Evolutionary conservation across 2,888 invertebrate genomes (phyloP).

Genomic region (Eilema griseolum): DNA sequence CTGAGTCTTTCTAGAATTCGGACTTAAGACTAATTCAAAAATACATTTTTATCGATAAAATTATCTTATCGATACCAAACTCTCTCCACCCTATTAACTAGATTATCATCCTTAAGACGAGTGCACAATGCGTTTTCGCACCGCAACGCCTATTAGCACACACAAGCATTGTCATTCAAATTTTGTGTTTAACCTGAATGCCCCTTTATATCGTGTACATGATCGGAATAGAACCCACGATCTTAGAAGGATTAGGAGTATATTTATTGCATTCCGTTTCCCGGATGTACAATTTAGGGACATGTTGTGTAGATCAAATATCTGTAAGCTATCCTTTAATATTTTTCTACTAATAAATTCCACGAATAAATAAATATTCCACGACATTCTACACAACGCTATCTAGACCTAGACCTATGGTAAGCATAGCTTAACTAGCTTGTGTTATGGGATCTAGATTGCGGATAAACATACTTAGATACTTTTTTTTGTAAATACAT

Average conservation of each 20-base stretch:
- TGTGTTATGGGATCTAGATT: no score
- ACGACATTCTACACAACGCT: no score
- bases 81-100: slow-evolving; percentile 45
- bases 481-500: no score
- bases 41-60: not conserved
- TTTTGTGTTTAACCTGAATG: slow-evolving; percentile 79
- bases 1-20: no score
- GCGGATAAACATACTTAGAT: no score
- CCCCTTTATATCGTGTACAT: slow-evolving; percentile 58
- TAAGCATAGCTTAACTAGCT: no score
- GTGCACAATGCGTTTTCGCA: slow-evolving; percentile 74
- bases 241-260: slow-evolving; percentile 54
- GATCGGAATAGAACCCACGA: slow-evolving; percentile 58
- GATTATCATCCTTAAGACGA: slow-evolving; percentile 72
- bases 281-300: slow-evolving; percentile 41
- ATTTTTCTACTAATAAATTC: no score
- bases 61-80: slow-evolving; percentile 1
- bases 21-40: not conserved
- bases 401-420: no score
- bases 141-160: slow-evolving; percentile 83
- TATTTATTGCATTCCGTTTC: slow-evolving; percentile 50
- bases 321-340: not conserved
- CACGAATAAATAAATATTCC: no score
- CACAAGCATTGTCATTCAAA: slow-evolving; percentile 79
- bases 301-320: slow-evolving; percentile 11